A percentile compares a stretch with the other conserved stretches of the same genome.
phyloP scores from a whole-genome alignment of 2,797 vertebrate species.

The Xiphophorus birchmanni region DNA sequence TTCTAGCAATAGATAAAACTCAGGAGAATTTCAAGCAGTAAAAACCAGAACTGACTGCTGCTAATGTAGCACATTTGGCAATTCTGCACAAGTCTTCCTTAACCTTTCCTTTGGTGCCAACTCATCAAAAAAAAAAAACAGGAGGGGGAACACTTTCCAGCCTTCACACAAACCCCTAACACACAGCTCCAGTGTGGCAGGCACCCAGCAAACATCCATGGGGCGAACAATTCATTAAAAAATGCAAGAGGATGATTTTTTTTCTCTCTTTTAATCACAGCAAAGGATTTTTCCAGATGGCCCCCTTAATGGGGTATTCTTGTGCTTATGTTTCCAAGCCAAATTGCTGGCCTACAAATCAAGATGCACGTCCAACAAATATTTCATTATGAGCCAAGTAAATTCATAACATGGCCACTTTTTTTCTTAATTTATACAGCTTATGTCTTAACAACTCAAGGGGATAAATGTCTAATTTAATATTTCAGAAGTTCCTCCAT shows the following conservation, averaged over 20 bases:
- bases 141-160: slow-evolving; percentile 58
- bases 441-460: slow-evolving; percentile 12
- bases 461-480: slow-evolving; percentile 14
- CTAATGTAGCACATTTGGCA: slow-evolving; percentile 59
- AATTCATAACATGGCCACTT: slow-evolving; percentile 36
- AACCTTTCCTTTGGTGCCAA: slow-evolving; percentile 71
- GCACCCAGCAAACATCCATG: slow-evolving; percentile 45
- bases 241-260: slow-evolving; percentile 47
- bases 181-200: slow-evolving; percentile 33
- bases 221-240: slow-evolving; percentile 58
- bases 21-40: slow-evolving; percentile 26
- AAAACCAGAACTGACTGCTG: slow-evolving; percentile 38
- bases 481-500: not conserved
- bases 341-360: slow-evolving; percentile 54
- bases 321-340: slow-evolving; percentile 48
- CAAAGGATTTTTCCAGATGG: slow-evolving; percentile 65
- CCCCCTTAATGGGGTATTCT: slow-evolving; percentile 50
- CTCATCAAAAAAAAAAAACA: slow-evolving; percentile 64
- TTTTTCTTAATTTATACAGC: slow-evolving; percentile 18
- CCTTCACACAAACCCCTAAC: slow-evolving; percentile 50
- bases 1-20: slow-evolving; percentile 39
- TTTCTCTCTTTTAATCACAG: slow-evolving; percentile 45
- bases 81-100: slow-evolving; percentile 63
- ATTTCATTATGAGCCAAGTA: slow-evolving; percentile 42
- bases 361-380: slow-evolving; percentile 43